Percentiles rank a stretch among this genome's conserved stretches.
Evolutionary conservation across 2,888 invertebrate genomes (phyloP).

Genomic region (Drosophila limbata): DNA sequence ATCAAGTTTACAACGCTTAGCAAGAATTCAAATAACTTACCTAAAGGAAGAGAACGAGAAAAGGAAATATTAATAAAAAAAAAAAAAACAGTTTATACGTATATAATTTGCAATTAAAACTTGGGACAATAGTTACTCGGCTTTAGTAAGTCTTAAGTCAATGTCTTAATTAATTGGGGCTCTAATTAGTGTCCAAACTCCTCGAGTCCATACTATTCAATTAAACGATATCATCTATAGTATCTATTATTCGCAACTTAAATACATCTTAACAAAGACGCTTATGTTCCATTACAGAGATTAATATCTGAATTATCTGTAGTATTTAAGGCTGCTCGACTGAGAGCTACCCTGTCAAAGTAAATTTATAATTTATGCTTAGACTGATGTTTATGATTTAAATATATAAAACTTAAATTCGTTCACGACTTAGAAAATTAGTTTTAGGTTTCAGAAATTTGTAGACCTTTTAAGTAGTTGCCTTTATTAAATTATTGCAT

Average conservation of each 20-base stretch:
- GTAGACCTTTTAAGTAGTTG: background rate
- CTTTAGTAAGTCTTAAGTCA: background rate
- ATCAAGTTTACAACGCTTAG: conserved; percentile 13
- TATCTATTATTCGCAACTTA: background rate
- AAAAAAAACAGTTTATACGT: too few species aligned
- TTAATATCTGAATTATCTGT: background rate
- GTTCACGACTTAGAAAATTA: too few species aligned
- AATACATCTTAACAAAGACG: background rate
- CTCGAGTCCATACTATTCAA: background rate
- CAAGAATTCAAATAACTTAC: conserved; percentile 18
- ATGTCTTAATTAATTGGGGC: background rate
- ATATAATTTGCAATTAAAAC: background rate
- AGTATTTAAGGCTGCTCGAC: background rate
- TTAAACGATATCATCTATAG: background rate
- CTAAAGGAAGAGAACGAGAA: conserved; percentile 15
- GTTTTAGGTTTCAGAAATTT: background rate
- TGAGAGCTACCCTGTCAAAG: background rate
- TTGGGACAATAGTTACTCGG: conserved; percentile 8
- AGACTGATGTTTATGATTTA: background rate
- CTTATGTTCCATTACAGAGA: background rate
- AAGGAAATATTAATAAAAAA: conserved; percentile 12
- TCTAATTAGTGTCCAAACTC: background rate
- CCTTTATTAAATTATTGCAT: background rate
- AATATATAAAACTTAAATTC: too few species aligned
- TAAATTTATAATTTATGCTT: background rate